Evolutionary conservation across 2,113 vertebrate species (phyloP).

Genomic region (Gopherus evgoodei): DNA sequence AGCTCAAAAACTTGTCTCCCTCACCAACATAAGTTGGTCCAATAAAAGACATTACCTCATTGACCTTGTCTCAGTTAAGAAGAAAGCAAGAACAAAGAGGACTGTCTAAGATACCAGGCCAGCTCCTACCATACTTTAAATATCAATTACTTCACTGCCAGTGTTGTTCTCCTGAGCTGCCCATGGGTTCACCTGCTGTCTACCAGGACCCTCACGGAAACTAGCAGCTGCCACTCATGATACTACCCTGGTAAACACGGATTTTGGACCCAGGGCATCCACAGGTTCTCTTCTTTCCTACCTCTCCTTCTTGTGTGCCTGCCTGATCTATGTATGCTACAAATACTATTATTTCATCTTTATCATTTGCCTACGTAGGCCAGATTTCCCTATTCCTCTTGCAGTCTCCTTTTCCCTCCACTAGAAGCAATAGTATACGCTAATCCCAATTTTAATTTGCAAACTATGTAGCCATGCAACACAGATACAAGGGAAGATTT

Average conservation of each 20-base stretch:
- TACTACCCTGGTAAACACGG: neutral
- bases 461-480: neutral
- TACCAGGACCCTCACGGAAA: neutral
- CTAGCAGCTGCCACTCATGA: neutral
- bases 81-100: neutral
- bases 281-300: neutral
- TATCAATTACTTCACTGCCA: neutral
- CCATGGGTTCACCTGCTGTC: neutral
- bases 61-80: neutral
- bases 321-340: neutral
- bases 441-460: neutral
- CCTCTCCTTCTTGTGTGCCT: neutral
- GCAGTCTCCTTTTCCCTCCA: neutral
- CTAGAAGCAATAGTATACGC: neutral
- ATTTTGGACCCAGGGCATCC: neutral
- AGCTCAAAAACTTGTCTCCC: neutral
- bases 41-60: neutral
- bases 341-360: neutral
- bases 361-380: neutral
- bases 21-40: neutral
- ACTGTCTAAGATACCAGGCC: neutral
- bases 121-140: neutral
- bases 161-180: neutral
- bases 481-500: neutral
- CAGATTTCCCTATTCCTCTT: neutral